Base-by-base conservation (phyloP, 2,113 vertebrate species). In the Sprattus sprattus region DNA sequence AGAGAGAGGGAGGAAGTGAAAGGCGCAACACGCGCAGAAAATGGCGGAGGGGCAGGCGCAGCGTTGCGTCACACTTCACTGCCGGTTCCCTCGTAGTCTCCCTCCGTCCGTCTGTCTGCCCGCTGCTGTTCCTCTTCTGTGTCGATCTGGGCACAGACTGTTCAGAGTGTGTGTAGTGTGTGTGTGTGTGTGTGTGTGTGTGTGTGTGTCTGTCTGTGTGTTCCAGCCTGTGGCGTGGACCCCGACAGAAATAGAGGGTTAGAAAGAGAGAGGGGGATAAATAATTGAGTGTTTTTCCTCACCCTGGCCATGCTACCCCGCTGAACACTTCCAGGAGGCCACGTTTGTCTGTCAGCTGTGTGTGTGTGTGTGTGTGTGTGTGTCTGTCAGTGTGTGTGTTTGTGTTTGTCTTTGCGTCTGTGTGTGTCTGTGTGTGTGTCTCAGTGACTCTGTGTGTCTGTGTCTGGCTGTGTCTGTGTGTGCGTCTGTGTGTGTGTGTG, bases 231-330 rank as follows among this genome's bases (percentile, higher is more conserved):
- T 60, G 54, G 18, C 18, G 6, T 81, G 85, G 64, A 28, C n/a
- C 64, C 10, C n/a, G 64, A 25, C 9, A 28, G n/a, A 28, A 67
- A 28, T n/a, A 67, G 10, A 67, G 60, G 10, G n/a, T 10, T 67
- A 39, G 71, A 78, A 11, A 15, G 28, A 78, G 71, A 78, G 28
- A 54, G 83, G 49, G 71, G 18, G 47, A 87, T 87, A 57, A 85
- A 87, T 87, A 87, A 87, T 87, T 87, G 87, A 87, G 87, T 46
- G 81, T 46, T 87, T 39, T 28, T 67, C 60, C 83, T 44, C 81
- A 82, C 82, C 67, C 87, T 80, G 20, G 46, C 84, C 4, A 15
- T 50, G 87, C 81, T 84, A 82, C 60, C 81, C 87, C 83, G 81
- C 87, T 28, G 87, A 64, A 57, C 2, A n/a, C 28, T 25, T 85